Conservation (phyloP, 2,888 invertebrate genomes). For the Andrena fulva region DNA sequence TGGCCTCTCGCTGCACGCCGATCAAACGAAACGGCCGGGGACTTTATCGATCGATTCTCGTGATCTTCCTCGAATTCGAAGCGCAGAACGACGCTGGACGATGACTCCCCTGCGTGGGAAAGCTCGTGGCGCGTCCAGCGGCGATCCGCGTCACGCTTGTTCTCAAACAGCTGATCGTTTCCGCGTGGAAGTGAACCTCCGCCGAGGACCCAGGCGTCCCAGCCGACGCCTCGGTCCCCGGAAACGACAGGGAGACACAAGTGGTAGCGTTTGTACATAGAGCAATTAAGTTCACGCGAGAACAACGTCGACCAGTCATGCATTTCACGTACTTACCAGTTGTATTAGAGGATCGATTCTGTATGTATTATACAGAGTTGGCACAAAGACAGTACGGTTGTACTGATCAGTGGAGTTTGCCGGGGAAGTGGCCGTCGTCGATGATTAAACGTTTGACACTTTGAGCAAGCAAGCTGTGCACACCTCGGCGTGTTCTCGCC, state of each 20-base stretch:
- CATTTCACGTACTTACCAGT: constrained; percentile 68
- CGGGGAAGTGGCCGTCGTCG: neutral
- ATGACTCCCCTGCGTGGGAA: neutral
- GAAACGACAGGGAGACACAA: constrained; percentile 21
- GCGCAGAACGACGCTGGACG: neutral
- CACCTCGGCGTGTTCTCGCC: neutral
- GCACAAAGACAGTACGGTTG: constrained; percentile 65
- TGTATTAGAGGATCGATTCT: constrained; percentile 57
- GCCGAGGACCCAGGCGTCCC: constrained; percentile 3
- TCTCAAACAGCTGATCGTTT: constrained; percentile 24
- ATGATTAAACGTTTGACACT: neutral
- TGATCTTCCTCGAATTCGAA: neutral
- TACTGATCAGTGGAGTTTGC: constrained; percentile 11
- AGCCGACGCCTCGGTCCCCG: neutral
- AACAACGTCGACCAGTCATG: constrained; percentile 73
- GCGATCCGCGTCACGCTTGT: neutral
- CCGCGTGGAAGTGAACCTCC: neutral
- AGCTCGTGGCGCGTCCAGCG: neutral
- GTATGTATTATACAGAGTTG: constrained; percentile 70
- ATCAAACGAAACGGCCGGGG: neutral
- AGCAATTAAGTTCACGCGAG: constrained; percentile 52
- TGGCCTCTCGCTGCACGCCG: neutral
- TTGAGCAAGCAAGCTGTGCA: neutral
- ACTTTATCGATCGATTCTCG: neutral
- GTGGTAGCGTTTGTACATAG: constrained; percentile 61